Percentiles rank a stretch among this genome's conserved stretches.
Evolutionary conservation across 2,888 invertebrate species (phyloP).

Genomic region (Papilio elwesi): DNA sequence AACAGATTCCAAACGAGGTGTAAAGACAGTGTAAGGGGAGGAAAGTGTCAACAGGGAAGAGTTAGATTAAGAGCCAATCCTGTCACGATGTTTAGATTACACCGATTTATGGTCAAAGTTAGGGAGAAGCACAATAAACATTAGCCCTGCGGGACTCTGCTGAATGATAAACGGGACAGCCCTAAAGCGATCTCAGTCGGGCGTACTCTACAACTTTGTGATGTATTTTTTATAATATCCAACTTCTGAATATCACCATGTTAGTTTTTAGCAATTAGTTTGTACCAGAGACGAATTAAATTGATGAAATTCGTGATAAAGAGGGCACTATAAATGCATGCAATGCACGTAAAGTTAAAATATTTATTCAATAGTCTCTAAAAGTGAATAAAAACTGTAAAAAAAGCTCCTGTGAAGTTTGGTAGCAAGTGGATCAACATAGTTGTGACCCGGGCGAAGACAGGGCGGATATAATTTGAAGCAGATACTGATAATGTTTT

Average conservation of each 20-base stretch:
- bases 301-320: background rate
- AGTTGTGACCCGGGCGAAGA: too few species aligned
- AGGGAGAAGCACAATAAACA: background rate
- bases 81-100: conserved; percentile 21
- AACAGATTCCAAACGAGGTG: background rate
- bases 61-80: conserved; percentile 12
- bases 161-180: conserved; percentile 8
- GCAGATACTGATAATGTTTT: too few species aligned
- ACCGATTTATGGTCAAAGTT: conserved; percentile 33
- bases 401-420: too few species aligned
- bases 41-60: background rate
- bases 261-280: background rate
- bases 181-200: background rate
- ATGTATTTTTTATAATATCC: too few species aligned
- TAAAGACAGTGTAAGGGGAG: too few species aligned
- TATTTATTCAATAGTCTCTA: too few species aligned
- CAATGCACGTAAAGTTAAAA: too few species aligned
- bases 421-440: too few species aligned
- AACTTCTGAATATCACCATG: too few species aligned
- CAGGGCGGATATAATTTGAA: too few species aligned
- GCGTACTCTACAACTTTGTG: background rate
- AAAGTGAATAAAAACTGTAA: too few species aligned
- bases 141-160: background rate
- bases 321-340: background rate
- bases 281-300: background rate